Conservation (phyloP, 2,113 vertebrate species). For the Silurus meridionalis region DNA sequence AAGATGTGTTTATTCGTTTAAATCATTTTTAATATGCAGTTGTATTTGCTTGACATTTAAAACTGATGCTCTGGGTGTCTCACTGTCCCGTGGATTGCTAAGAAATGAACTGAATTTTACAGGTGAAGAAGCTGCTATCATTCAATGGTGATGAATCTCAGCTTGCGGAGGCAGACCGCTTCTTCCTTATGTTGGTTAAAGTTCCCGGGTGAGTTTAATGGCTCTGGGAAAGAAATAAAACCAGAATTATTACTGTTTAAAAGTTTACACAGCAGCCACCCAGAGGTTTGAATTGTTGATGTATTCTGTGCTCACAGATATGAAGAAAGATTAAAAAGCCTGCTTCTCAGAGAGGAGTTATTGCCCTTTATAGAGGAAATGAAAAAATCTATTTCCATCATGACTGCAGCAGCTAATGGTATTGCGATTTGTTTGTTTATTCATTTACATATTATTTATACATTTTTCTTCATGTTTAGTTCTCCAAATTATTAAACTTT, state of each 20-base stretch:
- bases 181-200: conserved; percentile 75
- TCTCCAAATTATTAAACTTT: not conserved
- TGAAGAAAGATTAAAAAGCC: conserved; percentile 66
- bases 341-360: conserved; percentile 80
- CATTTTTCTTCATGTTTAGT: not conserved
- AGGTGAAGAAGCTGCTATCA: conserved; percentile 73
- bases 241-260: not conserved
- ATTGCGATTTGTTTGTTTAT: not conserved
- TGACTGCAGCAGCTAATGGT: conserved; percentile 76
- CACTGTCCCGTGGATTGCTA: not conserved
- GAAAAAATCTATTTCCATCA: conserved; percentile 66
- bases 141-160: conserved; percentile 66
- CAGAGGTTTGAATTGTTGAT: not conserved
- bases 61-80: not conserved
- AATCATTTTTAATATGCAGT: not conserved
- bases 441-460: not conserved
- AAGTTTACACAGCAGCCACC: not conserved
- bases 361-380: conserved; percentile 72
- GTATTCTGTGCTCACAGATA: conserved; percentile 65
- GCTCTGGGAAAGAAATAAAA: not conserved
- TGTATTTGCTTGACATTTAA: not conserved
- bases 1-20: not conserved
- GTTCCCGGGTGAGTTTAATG: conserved; percentile 69
- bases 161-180: conserved; percentile 74
- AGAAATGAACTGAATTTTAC: not conserved